phyloP scores from a whole-genome alignment of 2,113 vertebrate species.

The Jacana jacana region DNA sequence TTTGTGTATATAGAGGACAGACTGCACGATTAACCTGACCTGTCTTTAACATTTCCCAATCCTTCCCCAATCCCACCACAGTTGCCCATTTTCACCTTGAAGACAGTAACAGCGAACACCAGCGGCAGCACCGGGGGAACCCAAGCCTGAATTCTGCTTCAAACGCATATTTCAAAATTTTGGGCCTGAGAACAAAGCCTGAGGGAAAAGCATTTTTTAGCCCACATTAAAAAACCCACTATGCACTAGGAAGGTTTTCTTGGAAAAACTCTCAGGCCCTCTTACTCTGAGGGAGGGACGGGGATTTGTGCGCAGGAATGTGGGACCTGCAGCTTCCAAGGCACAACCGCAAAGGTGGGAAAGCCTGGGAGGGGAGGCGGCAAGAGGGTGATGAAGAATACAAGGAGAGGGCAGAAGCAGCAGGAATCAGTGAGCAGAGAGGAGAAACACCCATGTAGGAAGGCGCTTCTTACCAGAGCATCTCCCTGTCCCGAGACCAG shows the following conservation, averaged over 20 bases:
- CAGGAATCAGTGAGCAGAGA: neutral
- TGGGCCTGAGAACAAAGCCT: neutral
- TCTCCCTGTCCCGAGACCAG: rapidly evolving
- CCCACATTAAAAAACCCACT: neutral
- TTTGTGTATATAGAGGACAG: neutral
- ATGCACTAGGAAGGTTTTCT: neutral
- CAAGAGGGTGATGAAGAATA: neutral
- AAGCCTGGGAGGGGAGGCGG: neutral
- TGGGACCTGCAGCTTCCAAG: neutral
- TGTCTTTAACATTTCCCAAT: neutral
- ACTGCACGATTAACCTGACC: neutral
- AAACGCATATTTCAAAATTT: neutral
- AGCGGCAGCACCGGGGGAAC: neutral
- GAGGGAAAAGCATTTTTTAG: neutral
- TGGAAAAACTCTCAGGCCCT: neutral
- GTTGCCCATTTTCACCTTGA: neutral
- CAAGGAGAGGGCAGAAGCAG: neutral
- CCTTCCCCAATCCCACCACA: neutral
- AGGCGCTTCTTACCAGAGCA: neutral
- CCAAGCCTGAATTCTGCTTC: neutral
- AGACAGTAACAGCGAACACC: neutral
- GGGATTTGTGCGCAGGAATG: neutral
- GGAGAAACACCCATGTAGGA: neutral
- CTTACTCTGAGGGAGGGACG: neutral
- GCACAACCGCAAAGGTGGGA: neutral